Conservation (phyloP, 2,888 invertebrate species). For the Cynaeus angustus region DNA sequence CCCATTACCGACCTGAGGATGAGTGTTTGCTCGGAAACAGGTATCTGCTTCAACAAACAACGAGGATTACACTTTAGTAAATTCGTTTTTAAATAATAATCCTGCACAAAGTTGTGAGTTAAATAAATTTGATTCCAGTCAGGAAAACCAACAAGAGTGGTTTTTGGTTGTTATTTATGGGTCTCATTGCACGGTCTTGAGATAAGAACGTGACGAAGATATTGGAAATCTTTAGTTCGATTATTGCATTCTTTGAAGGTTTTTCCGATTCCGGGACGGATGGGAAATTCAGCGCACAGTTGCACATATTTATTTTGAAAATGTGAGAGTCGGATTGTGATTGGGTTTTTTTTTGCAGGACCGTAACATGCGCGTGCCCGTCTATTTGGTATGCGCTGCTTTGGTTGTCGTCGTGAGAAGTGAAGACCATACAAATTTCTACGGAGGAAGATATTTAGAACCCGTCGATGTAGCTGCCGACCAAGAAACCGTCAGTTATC, state of each 20-base stretch:
- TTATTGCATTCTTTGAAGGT: constrained; percentile 37
- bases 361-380: constrained; percentile 67
- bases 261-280: constrained; percentile 28
- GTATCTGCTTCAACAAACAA: not conserved
- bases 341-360: constrained; percentile 55
- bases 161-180: constrained; percentile 14
- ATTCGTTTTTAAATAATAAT: not conserved
- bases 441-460: constrained; percentile 60
- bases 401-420: constrained; percentile 65
- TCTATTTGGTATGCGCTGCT: constrained; percentile 68
- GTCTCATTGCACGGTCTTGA: constrained; percentile 11
- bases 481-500: constrained; percentile 71
- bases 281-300: constrained; percentile 18
- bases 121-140: too few species aligned
- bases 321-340: not conserved
- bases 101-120: too few species aligned
- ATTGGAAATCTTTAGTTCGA: constrained; percentile 30
- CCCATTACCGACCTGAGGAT: not conserved
- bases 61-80: not conserved
- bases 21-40: constrained; percentile 1
- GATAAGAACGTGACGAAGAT: constrained; percentile 31
- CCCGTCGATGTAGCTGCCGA: constrained; percentile 66
- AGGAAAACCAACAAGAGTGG: not conserved
- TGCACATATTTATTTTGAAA: not conserved
- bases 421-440: constrained; percentile 60